Evolutionary conservation across 2,888 invertebrate genomes (phyloP), one percentile per base, ranked within the genome.

Genomic region (Eupithecia centaureata): DNA sequence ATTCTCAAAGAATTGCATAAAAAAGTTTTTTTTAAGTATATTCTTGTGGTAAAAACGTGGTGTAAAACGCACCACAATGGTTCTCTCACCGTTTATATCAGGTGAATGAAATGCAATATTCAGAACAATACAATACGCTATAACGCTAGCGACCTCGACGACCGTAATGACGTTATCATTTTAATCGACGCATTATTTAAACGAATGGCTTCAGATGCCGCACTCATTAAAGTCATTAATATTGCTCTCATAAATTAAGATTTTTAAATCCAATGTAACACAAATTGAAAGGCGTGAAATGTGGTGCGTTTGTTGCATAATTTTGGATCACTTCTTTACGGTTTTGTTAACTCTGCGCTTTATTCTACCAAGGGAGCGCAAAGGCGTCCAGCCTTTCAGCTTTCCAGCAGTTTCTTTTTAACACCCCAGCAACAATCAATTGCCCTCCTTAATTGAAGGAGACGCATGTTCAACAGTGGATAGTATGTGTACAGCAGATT

Each of bases 221-320:
- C 51, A 51, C 35, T 62, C 51, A 67, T 67, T 67, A 51, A 33
- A 51, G 28, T 62, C 51, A 67, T 67, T 67, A 51, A 33, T 56
- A 47, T 18, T 42, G 47, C 61, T 61, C 57, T 27, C n/a, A 33
- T 33, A 28, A 51, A 58, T 25, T 62, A 42, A 22, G 47, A 12
- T 47, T 10, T 47, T 47, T 22, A 12, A 8, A 18, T 10, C 2
- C 42, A 18, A 3, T 18, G 10, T 18, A 10, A 47, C 4, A 47
- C 18, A 47, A 10, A 47, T 22, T 12, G 12, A 47, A 47, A 47
- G 1, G 22, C 4, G n/a, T 12, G 0, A 2, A 8, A 47, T 5
- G 10, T 22, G 18, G 18, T 42, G n/a, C 8, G n/a, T 47, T 42
- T 18, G 2, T 42, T 18, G 10, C 18, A 18, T 42, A 12, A 12